Evolutionary conservation across 1,140 invertebrate species (phyloP), one percentile per base, ranked within the genome.

Genomic region (Orius insidiosus): DNA sequence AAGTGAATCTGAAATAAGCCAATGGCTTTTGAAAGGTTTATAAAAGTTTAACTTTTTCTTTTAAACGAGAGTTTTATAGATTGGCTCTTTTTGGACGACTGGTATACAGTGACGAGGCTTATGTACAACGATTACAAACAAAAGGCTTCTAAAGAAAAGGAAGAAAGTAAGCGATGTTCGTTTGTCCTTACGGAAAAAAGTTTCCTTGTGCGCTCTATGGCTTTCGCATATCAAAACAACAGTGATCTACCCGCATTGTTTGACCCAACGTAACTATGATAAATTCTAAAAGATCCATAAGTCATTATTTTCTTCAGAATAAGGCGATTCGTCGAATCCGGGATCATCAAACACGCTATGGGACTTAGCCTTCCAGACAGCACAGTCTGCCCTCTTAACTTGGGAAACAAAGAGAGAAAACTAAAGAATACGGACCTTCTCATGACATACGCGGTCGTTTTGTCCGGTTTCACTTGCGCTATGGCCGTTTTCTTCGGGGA

Each of bases 391-490:
- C 83, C 83, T 0, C 63, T 83, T 16, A 71, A 85, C 61, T 63
- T 86, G 31, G 77, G 75, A 40, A 81, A 74, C n/a, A 82, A 74
- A 33, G 84, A 87, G 53, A 66, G 82, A 2, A 75, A 77, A 56
- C 60, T 88, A 7, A 59, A 74, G 38, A 80, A 85, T 54, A 59
- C 67, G 19, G 71, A 74, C 58, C 62, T 85, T 1, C 58, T 65
- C 35, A 74, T 80, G 59, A 87, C 84, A 0, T 87, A 85, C 49
- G 61, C 66, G 42, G 65, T 72, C 4, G 67, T 80, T 38, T 62
- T 79, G 3, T 70, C 71, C 44, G 71, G 74, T 2, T 74, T 75
- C 46, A 60, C 63, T 0, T 64, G 74, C 0, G 70, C 77, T 1
- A 42, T 68, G 3, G 61, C 74, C 0, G 63, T 75, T 0, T 83